Base-by-base conservation (phyloP, 1,140 invertebrate species). In the Anoplophora glabripennis region DNA sequence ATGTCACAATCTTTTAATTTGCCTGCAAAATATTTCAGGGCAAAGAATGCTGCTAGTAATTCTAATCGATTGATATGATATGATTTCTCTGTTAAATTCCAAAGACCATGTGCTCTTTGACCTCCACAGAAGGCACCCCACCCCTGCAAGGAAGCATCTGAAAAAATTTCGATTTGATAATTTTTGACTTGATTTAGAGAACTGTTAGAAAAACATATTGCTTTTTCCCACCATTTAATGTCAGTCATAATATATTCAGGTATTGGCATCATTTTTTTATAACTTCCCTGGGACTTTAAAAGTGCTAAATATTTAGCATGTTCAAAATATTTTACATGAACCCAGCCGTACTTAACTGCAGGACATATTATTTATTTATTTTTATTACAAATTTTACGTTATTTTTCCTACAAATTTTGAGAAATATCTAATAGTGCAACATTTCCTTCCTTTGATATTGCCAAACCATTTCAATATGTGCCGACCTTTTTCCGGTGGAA, bases 1-100 rank as follows among this genome's bases (percentile, higher is more conserved):
- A 68, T 57, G 33, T 55, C 46, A 12, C 7, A 11, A 52, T 45
- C 38, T 17, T 14, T 21, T 9, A 42, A 12, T 21, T 52, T n/a
- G 12, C 44, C 42, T 7, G 70, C 67, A 57, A 69, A 70, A 35
- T 48, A 65, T 60, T 70, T 66, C 36, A 72, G 28, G 0, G 47
- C 65, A 33, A 64, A 63, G 53, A 64, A 68, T 1, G 59, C 63
- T 47, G 68, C 67, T 48, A 42, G n/a, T 10, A 71, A 21, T 55
- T 71, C 68, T 21, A 67, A 60, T 45, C 38, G 64, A 68, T 70
- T 71, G 14, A 72, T 72, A 42, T 71, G 65, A 17, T 61, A 40
- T 36, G 56, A 11, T 49, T 51, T 35, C 37, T 70, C 64, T 8
- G 37, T 10, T 36, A 41, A 12, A 17, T 18, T 54, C 65, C 67